Evolutionary conservation across 2,888 invertebrate genomes (phyloP).

Genomic region (Icerya purchasi): DNA sequence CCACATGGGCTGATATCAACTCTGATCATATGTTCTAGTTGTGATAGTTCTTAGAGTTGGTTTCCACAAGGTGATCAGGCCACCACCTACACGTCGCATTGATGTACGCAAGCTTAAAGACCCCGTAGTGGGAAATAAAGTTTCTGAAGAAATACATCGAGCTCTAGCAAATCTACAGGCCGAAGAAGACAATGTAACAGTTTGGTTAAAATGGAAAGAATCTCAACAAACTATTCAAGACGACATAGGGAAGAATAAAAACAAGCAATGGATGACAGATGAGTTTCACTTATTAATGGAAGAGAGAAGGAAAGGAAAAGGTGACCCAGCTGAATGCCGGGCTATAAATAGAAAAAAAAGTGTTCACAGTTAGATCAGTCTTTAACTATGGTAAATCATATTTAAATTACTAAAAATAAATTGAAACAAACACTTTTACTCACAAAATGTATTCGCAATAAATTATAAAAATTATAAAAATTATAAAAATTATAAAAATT

Average conservation of each 20-base stretch:
- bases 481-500: too few species aligned
- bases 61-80: background rate
- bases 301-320: background rate
- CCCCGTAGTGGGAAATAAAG: background rate
- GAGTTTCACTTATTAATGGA: background rate
- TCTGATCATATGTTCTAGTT: background rate
- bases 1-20: background rate
- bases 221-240: background rate
- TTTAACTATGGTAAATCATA: too few species aligned
- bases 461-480: too few species aligned
- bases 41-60: background rate
- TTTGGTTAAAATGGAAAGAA: background rate
- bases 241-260: background rate
- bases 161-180: background rate
- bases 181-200: background rate
- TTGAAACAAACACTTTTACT: too few species aligned
- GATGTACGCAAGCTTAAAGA: background rate
- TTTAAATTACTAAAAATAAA: too few species aligned
- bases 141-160: background rate
- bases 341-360: background rate
- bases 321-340: background rate
- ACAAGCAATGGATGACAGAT: background rate
- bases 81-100: background rate
- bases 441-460: too few species aligned
- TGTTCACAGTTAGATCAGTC: background rate